phyloP scores from a whole-genome alignment of 2,113 vertebrate species.

The Phyllostomus hastatus region DNA sequence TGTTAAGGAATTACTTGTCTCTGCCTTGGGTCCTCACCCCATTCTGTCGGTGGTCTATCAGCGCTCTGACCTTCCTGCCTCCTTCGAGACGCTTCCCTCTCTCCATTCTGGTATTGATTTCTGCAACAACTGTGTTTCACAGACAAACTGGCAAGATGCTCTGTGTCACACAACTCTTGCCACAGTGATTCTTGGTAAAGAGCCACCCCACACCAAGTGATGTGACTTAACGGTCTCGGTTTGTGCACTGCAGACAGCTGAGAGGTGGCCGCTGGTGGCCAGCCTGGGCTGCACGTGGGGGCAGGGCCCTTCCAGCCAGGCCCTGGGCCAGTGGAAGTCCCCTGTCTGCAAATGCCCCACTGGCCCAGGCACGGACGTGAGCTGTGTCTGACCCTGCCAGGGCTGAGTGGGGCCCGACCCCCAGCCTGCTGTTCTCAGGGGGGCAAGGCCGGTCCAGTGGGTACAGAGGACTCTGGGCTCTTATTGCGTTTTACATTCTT shows the following conservation, averaged over 20 bases:
- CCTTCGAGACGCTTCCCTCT: background rate
- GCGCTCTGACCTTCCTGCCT: background rate
- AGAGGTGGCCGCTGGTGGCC: background rate
- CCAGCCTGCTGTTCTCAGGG: background rate
- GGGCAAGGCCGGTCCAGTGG: rapidly evolving
- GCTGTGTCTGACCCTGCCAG: background rate
- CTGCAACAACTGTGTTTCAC: background rate
- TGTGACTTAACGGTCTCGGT: background rate
- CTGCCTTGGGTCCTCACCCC: no score
- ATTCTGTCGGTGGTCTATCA: background rate
- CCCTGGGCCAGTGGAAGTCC: background rate
- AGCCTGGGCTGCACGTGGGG: background rate
- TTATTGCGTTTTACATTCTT: rapidly evolving
- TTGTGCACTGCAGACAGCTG: background rate
- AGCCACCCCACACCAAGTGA: background rate
- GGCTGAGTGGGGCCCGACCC: background rate
- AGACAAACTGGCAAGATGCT: background rate
- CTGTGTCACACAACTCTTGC: background rate
- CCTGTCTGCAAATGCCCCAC: rapidly evolving
- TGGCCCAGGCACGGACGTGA: rapidly evolving
- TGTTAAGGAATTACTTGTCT: background rate
- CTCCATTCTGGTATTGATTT: background rate
- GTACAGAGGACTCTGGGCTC: background rate
- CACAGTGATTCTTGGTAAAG: background rate
- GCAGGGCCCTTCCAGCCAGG: background rate